These are phyloP conservation scores for Melanerpes aurifrons DNA, from an alignment of 2,113 vertebrate genomes.

Conservation along the genomic window DNA sequence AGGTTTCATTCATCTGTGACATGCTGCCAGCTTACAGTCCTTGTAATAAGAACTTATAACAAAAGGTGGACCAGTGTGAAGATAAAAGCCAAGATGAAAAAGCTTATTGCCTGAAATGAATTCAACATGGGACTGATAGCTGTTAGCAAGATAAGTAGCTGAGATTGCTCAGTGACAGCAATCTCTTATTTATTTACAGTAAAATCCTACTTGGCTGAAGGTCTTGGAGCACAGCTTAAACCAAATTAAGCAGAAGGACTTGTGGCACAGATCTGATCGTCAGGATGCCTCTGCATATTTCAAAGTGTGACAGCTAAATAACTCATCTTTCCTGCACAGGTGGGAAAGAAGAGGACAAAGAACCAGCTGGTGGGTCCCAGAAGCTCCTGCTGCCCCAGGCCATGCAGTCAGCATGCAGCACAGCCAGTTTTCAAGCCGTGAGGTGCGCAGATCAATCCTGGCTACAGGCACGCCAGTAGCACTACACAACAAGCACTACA, in stretches of 20 bases:
- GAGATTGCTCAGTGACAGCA: neutral
- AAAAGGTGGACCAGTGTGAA: conserved; percentile 30
- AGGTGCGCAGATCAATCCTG: neutral
- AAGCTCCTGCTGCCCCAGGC: neutral
- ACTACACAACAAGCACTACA: neutral
- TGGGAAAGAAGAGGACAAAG: neutral
- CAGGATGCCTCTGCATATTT: neutral
- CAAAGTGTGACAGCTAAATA: neutral
- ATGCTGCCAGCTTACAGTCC: neutral
- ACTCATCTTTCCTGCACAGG: neutral
- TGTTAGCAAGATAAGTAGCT: neutral
- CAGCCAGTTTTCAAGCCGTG: neutral
- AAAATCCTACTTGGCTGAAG: neutral
- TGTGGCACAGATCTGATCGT: neutral
- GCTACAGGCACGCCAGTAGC: neutral
- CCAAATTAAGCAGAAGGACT: neutral
- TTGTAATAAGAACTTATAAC: conserved; percentile 43
- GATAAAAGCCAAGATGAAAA: conserved; percentile 38
- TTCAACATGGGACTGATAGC: neutral
- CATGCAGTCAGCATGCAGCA: neutral
- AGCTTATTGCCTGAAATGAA: conserved; percentile 28
- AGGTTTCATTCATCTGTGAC: conserved; percentile 32
- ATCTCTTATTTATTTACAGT: conserved; percentile 35
- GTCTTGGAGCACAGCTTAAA: neutral
- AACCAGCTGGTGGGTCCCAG: neutral